Evolutionary conservation across 2,888 invertebrate genomes (phyloP).

Genomic region (Dynastes hyllus): DNA sequence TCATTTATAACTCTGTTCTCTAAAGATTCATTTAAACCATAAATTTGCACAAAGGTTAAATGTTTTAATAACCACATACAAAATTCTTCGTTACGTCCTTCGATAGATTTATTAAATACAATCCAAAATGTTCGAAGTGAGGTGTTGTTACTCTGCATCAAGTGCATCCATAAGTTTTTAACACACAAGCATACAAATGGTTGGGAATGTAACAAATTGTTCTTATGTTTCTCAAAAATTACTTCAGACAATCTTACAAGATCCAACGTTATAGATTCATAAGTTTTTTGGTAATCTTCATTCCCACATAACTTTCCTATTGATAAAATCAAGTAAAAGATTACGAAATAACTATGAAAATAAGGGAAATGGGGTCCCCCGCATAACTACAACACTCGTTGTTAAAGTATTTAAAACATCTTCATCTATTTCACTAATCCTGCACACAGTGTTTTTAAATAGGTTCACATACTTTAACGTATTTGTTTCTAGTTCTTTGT

Average conservation of each 20-base stretch:
- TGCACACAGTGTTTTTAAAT: slow-evolving; percentile 53
- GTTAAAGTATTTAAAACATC: slow-evolving; percentile 51
- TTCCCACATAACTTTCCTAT: slow-evolving; percentile 48
- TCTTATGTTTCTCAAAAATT: slow-evolving; percentile 56
- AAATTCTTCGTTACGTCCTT: slow-evolving; percentile 61
- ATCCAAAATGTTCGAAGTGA: slow-evolving; percentile 62
- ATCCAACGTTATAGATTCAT: slow-evolving; percentile 60
- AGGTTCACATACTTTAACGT: slow-evolving; percentile 43
- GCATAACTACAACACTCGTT: slow-evolving; percentile 37
- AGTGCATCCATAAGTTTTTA: slow-evolving; percentile 62
- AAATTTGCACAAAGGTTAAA: slow-evolving; percentile 59
- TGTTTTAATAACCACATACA: slow-evolving; percentile 62
- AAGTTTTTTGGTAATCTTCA: slow-evolving; percentile 50
- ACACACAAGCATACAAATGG: slow-evolving; percentile 63
- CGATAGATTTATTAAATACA: slow-evolving; percentile 62
- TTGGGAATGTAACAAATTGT: slow-evolving; percentile 39
- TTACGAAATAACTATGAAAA: slow-evolving; percentile 58
- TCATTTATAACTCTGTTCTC: slow-evolving; percentile 53
- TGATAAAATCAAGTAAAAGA: slow-evolving; percentile 52
- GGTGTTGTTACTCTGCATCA: slow-evolving; percentile 62
- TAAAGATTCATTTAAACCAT: slow-evolving; percentile 48
- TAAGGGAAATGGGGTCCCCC: too few relatives aligned
- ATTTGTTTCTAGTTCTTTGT: slow-evolving; percentile 20
- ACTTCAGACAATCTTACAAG: slow-evolving; percentile 60
- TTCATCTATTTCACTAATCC: slow-evolving; percentile 53